These are phyloP conservation scores for Zaprionus davidi DNA, from an alignment of 1,140 invertebrate species.

Conservation along the genomic window DNA sequence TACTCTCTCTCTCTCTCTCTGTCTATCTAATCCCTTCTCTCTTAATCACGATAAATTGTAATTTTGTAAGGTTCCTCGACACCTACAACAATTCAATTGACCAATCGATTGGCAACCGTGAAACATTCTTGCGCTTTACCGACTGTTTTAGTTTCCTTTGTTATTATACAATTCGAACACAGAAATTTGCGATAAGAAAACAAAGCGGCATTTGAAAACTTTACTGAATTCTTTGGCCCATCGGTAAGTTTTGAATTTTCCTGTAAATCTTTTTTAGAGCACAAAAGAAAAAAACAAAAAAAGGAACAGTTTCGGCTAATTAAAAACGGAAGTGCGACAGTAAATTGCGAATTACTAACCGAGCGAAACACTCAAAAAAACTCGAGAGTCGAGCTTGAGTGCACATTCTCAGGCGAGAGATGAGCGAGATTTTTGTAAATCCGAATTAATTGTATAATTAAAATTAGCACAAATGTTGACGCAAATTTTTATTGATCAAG, in stretches of 20 bases:
- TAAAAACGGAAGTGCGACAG: constrained; percentile 47
- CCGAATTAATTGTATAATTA: constrained; percentile 65
- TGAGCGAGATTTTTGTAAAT: constrained; percentile 40
- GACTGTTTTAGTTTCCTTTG: neutral
- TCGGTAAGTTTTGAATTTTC: constrained; percentile 37
- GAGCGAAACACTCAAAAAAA: constrained; percentile 13
- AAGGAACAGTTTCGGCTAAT: constrained; percentile 29
- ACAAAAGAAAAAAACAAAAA: neutral
- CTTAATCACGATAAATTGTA: neutral
- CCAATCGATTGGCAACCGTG: neutral
- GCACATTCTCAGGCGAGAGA: constrained; percentile 37
- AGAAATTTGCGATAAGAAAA: neutral
- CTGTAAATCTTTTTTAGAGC: constrained; percentile 8
- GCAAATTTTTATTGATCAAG: constrained; percentile 55
- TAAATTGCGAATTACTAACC: constrained; percentile 42
- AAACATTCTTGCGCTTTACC: neutral
- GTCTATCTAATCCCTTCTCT: neutral
- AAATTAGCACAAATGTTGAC: constrained; percentile 64
- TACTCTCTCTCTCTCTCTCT: constrained; percentile 1
- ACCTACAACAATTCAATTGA: neutral
- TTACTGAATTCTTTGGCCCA: constrained; percentile 11
- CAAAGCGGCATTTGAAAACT: neutral
- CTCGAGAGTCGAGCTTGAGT: constrained; percentile 51
- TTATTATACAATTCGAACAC: neutral
- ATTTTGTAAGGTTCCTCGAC: neutral